Evolutionary conservation across 2,888 invertebrate species (phyloP), one percentile per base, ranked within the genome.

Genomic region (Thumatha senex): DNA sequence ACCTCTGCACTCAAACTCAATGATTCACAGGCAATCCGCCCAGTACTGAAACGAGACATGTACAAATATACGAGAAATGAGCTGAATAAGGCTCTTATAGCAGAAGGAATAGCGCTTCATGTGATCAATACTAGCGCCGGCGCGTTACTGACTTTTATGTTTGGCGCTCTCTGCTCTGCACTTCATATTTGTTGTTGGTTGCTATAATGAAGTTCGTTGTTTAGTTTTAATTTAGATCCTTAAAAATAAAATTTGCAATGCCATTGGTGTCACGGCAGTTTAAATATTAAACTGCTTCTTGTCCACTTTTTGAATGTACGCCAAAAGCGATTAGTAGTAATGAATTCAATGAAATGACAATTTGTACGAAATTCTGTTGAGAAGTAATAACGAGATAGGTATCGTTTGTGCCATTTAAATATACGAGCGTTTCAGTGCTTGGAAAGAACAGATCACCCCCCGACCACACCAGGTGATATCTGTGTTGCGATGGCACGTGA

Each of bases 1-100:
- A 70, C 70, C 72, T 66, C 71, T 65, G 67, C 77, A 71, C 74
- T 77, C 76, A 71, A 72, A n/a, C 70, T 72, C 48, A 74, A 79
- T 89, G 89, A 89, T 82, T 90, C 89, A 89, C 86, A 86, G 88
- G 85, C 85, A 82, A 85, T 78, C 79, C 75, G 67, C 74, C 63
- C 78, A 80, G 78, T 76, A 70, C 81, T 76, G 64, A 82, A 89
- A 86, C 84, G 88, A 89, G 79, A 76, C 82, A 88, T 83, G 80
- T 85, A 76, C 79, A 75, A 80, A 80, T 76, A 76, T 62, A 75
- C 66, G 61, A 62, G 66, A 75, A 83, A 78, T 78, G 64, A 24
- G 18, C 31, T 31, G 9, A 31, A 7, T 31, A 31, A 69, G 76
- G 70, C 68, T 77, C 76, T 78, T 74, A 73, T 65, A 61, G 58